Evolutionary conservation across 2,113 vertebrate species (phyloP), one percentile per base, ranked within the genome.

Genomic region (Carassius gibelio): DNA sequence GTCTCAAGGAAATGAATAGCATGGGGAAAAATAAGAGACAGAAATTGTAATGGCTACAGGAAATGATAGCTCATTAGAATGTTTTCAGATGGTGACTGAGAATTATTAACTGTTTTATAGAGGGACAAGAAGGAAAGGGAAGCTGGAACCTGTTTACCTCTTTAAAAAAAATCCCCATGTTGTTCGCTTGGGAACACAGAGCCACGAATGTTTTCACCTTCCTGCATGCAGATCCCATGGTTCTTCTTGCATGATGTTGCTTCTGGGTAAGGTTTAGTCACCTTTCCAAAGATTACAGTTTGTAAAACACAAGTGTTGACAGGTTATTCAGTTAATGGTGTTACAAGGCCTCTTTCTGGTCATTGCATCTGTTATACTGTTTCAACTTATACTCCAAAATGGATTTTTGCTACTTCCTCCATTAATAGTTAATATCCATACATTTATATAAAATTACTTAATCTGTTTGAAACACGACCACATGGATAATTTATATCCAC

Each of bases 31-130:
- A 92, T 94, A 93, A 94, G 92, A 95, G 92, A 92, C 93, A 94
- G 93, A 82, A 92, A 75, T 83, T 61, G 55, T 94, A 94, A 96
- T 94, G 93, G 92, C 88, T 94, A 93, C 96, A 97, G 96, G 95
- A 99, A 97, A 95, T 93, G 93, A 95, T 94, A 94, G 92, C 94
- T 96, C 93, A 95, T 96, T 96, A 95, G 96, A 96, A 95, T 94
- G 92, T 91, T 94, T 94, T 93, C 93, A 87, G 92, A 94, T 94
- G 92, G 88, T 88, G 93, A 90, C 91, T 92, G 88, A 92, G 77
- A 82, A 85, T 88, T 77, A 90, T 91, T 10, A 90, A 86, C 89
- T 57, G 82, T 85, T 89, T 85, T 69, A 64, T 80, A 17, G 79
- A 64, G 87, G 90, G 90, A 91, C 85, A 30, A 5, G 38, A 84